These are phyloP conservation scores for Rhagologus leucostigma DNA, from an alignment of 2,113 vertebrate genomes.

Conservation along the genomic window DNA sequence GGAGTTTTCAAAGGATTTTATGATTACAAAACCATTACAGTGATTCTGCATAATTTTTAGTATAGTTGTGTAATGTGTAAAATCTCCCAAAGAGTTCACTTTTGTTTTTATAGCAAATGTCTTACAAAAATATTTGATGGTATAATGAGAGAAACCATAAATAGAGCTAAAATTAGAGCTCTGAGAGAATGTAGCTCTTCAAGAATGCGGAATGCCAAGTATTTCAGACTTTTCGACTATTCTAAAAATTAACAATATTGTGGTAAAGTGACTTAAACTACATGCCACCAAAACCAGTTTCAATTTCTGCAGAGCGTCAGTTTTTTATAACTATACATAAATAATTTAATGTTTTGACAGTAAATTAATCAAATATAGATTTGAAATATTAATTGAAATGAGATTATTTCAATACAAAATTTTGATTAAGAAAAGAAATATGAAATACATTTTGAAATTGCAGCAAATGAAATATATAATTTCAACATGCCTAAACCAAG, in stretches of 20 bases:
- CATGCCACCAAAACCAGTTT: not conserved
- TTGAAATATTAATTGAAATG: not conserved
- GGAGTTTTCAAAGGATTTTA: not conserved
- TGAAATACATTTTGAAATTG: not conserved
- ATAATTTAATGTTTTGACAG: not conserved
- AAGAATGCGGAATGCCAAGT: not conserved
- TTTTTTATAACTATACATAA: not conserved
- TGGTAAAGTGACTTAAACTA: not conserved
- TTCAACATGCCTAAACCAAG: not conserved
- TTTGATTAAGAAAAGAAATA: not conserved
- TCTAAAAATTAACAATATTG: not conserved
- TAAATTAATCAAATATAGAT: not conserved
- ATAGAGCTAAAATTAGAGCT: not conserved
- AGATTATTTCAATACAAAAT: not conserved
- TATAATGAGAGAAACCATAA: not conserved
- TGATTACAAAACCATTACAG: not conserved
- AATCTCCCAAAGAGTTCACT: not conserved
- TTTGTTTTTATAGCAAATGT: not conserved
- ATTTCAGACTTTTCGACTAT: not conserved
- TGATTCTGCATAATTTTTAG: not conserved
- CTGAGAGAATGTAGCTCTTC: not conserved
- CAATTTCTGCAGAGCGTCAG: not conserved
- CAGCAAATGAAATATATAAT: not conserved
- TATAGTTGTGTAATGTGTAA: not conserved
- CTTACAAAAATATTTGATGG: not conserved